Base-by-base conservation (phyloP, 2,113 vertebrate species). In the Serilophus lunatus region DNA sequence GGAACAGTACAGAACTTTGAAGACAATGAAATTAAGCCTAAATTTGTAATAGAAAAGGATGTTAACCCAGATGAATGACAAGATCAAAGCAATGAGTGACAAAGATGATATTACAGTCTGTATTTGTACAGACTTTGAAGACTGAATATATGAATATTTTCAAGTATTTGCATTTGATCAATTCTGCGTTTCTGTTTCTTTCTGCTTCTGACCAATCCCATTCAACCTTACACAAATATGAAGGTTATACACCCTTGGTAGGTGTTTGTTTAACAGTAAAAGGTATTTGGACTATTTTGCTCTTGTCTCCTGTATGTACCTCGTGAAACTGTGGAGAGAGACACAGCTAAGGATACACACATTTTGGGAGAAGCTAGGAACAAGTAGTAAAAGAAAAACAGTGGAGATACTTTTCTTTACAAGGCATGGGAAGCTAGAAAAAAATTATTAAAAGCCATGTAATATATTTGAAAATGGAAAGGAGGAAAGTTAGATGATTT, bases 121-220 rank as follows among this genome's bases (percentile, higher is more conserved):
- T 77, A 95, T 96, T 96, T 96, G 79, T 78, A 82, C 80, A 92
- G 92, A 94, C 96, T 96, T 93, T 95, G 93, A 96, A 93, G 93
- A 74, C 64, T 77, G 94, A 96, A 96, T 95, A 95, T 45, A 95
- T 96, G 94, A 95, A 96, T 97, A 95, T 93, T 93, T 96, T 86
- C 91, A 95, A 92, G 89, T 89, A 96, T 95, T 97, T 96, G 94
- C 94, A 96, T 97, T 96, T 91, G 74, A 95, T 95, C 86, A 93
- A 24, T 86, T 57, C 85, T 61, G 42, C 57, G 42, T 63, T 93
- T 77, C 88, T 83, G 42, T 75, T 95, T 90, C 82, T 86, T 93
- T 86, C 86, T 81, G 72, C 69, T 89, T 64, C 96, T 94, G 88
- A 88, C 86, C 94, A 84, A 88, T 92, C 72, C 80, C 66, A 33